phyloP scores from a whole-genome alignment of 2,113 vertebrate species.

The Atlantisia rogersi region DNA sequence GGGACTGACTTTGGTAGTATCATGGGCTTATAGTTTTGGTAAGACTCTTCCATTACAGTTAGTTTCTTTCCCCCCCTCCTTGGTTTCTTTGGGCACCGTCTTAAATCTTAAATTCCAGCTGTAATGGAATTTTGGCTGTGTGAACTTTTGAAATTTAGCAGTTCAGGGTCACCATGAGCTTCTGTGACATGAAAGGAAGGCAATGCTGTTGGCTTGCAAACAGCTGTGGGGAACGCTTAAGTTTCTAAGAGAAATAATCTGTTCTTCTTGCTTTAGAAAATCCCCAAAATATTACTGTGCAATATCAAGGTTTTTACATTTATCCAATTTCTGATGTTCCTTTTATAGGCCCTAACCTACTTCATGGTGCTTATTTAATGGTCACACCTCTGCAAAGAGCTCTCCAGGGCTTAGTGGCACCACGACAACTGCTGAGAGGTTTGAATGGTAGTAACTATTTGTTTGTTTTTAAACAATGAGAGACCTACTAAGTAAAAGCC shows the following conservation, averaged over 20 bases:
- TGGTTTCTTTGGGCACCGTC: no score
- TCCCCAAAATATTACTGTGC: not conserved
- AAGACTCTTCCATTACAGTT: not conserved
- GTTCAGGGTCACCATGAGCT: not conserved
- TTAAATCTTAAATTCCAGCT: not conserved
- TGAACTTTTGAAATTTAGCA: not conserved
- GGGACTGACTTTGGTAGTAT: not conserved
- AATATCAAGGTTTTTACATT: not conserved
- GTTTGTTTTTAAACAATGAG: not conserved
- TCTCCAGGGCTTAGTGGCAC: not conserved
- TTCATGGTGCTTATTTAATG: not conserved
- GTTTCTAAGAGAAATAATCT: not conserved
- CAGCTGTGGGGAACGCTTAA: not conserved
- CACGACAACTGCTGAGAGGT: not conserved
- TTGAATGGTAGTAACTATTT: not conserved
- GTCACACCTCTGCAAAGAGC: not conserved
- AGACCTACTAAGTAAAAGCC: not conserved
- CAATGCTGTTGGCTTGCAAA: not conserved
- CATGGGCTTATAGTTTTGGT: not conserved
- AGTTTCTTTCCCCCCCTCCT: no score
- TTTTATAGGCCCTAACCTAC: not conserved
- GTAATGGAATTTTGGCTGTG: not conserved
- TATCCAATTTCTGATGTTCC: not conserved
- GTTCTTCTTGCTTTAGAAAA: not conserved
- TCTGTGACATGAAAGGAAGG: not conserved